Percentiles rank a stretch among this genome's conserved stretches.
Evolutionary conservation across 2,888 invertebrate species (phyloP).

Genomic region (Lumbricus terrestris): DNA sequence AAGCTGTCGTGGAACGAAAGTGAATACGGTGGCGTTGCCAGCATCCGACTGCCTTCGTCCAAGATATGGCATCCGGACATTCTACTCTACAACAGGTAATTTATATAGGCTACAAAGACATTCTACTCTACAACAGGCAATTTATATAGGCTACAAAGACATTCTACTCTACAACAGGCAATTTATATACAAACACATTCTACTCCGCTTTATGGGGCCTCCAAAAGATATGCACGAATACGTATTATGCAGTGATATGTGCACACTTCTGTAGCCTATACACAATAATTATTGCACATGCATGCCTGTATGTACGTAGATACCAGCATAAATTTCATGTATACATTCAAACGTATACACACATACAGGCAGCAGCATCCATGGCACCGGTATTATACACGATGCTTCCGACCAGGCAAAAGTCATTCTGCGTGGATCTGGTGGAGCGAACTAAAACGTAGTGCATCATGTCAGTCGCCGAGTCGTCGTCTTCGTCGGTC

Average conservation of each 20-base stretch:
- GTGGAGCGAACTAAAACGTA: neutral
- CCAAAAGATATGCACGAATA: neutral
- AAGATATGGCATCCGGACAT: slow-evolving; percentile 46
- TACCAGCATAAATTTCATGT: neutral
- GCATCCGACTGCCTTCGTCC: slow-evolving; percentile 43
- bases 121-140: slow-evolving; percentile 43
- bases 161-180: slow-evolving; percentile 43
- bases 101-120: too few relatives aligned
- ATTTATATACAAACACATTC: neutral
- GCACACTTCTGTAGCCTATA: neutral
- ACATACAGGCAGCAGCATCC: neutral
- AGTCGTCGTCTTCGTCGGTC: neutral
- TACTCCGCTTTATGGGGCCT: slow-evolving; percentile 29
- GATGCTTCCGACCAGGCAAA: neutral
- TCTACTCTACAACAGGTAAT: slow-evolving; percentile 45
- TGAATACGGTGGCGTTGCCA: slow-evolving; percentile 43
- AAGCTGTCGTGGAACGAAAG: slow-evolving; percentile 43
- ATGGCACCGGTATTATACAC: too few relatives aligned
- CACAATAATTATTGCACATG: too few relatives aligned
- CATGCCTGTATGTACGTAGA: neutral
- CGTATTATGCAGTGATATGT: neutral
- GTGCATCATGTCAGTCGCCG: neutral
- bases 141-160: too few relatives aligned
- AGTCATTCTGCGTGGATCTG: neutral
- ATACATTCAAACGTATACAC: neutral